phyloP scores from a whole-genome alignment of 1,140 invertebrate species.

The Cherax quadricarinatus region DNA sequence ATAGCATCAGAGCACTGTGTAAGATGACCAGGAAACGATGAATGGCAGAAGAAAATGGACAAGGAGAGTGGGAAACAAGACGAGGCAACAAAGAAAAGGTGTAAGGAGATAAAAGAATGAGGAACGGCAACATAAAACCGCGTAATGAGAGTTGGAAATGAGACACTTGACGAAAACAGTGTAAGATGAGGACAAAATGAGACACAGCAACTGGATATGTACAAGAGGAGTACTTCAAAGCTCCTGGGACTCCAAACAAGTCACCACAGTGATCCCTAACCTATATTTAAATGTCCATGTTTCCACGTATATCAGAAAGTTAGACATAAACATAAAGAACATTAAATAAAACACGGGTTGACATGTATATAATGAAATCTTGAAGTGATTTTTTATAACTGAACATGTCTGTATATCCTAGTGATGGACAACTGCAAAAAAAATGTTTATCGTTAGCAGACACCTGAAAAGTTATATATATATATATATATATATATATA shows the following conservation, averaged over 20 bases:
- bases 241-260: neutral
- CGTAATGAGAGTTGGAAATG: too few relatives aligned
- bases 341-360: neutral
- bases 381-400: constrained; percentile 28
- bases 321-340: neutral
- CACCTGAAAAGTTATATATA: too few relatives aligned
- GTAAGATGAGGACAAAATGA: neutral
- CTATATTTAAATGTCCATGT: neutral
- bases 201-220: neutral
- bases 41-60: too few relatives aligned
- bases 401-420: neutral
- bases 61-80: too few relatives aligned
- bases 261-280: neutral
- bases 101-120: too few relatives aligned
- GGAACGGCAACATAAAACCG: too few relatives aligned
- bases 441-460: neutral
- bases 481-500: neutral
- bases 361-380: neutral
- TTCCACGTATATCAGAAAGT: neutral
- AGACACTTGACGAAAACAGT: neutral
- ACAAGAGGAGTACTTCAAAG: neutral
- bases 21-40: too few relatives aligned
- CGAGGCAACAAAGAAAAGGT: too few relatives aligned
- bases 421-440: neutral
- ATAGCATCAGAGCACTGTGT: too few relatives aligned